A percentile compares a stretch with the other conserved stretches of the same genome.
Conservation (phyloP, 2,113 vertebrate genomes). For the Daubentonia madagascariensis region DNA sequence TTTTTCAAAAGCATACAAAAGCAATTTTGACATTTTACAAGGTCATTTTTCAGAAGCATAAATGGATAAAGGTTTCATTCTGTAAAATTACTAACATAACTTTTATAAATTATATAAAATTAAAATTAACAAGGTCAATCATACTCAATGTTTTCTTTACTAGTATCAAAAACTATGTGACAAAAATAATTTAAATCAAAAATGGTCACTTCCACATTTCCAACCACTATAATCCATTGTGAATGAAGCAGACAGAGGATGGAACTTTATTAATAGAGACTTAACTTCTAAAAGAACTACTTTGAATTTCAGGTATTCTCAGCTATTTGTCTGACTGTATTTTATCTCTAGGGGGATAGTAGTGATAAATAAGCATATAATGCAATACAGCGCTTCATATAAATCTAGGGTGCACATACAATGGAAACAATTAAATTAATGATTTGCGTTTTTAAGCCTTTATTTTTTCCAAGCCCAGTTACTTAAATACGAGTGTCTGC, state of each 20-base stretch:
- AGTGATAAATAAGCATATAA: background rate
- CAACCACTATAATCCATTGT: background rate
- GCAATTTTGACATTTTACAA: slow-evolving; percentile 80
- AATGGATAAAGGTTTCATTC: slow-evolving; percentile 64
- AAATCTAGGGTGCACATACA: background rate
- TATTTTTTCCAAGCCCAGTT: background rate
- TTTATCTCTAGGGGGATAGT: background rate
- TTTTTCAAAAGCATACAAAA: slow-evolving; percentile 74
- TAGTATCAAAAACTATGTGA: slow-evolving; percentile 41
- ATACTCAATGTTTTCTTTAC: slow-evolving; percentile 40
- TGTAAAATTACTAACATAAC: slow-evolving; percentile 66
- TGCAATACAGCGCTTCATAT: background rate
- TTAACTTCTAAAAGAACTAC: background rate
- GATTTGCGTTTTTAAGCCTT: background rate
- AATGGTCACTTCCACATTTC: slow-evolving; percentile 20
- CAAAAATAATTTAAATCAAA: slow-evolving; percentile 63
- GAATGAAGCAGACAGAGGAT: background rate
- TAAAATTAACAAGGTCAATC: slow-evolving; percentile 71
- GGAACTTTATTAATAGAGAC: background rate
- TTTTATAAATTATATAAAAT: slow-evolving; percentile 67
- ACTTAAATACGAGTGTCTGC: background rate
- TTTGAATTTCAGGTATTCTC: background rate
- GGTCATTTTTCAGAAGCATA: slow-evolving; percentile 67
- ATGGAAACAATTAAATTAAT: background rate
- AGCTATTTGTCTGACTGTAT: background rate